Evolutionary conservation across 2,797 vertebrate species (phyloP).

Genomic region (Gymnodraco acuticeps): DNA sequence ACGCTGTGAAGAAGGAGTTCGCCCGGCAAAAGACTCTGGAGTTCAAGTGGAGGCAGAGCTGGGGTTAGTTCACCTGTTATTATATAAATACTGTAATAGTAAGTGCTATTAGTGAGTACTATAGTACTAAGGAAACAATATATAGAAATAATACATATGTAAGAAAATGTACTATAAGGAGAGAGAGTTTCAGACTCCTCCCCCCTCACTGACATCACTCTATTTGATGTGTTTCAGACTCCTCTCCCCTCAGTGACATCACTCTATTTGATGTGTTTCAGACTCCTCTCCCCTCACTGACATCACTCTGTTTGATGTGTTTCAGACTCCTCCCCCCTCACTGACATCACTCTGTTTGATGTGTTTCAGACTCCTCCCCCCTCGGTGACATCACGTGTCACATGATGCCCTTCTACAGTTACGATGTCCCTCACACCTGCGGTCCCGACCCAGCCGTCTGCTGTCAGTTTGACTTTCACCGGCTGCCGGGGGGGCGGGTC

Average conservation of each 20-base stretch:
- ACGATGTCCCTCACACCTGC: slow-evolving; percentile 95
- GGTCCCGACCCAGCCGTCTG: slow-evolving; percentile 94
- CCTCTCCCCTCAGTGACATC: too few relatives aligned
- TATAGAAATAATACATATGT: too few relatives aligned
- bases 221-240: too few relatives aligned
- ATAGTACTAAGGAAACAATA: not conserved
- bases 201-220: too few relatives aligned
- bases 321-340: too few relatives aligned
- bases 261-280: too few relatives aligned
- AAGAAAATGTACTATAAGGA: too few relatives aligned
- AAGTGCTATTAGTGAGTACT: not conserved
- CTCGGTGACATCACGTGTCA: slow-evolving; percentile 93
- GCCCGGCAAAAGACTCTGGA: slow-evolving; percentile 87
- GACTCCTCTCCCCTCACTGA: too few relatives aligned
- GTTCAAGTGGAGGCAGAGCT: slow-evolving; percentile 95
- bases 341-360: not conserved
- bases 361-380: slow-evolving; percentile 86
- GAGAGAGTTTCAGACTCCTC: too few relatives aligned
- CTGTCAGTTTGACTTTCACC: slow-evolving; percentile 96
- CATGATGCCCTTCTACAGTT: slow-evolving; percentile 99
- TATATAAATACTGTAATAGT: too few relatives aligned
- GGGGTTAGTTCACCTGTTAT: slow-evolving; percentile 83
- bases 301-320: too few relatives aligned
- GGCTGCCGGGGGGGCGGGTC: slow-evolving; percentile 86
- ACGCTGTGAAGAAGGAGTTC: slow-evolving; percentile 93